Conservation (phyloP, 2,113 vertebrate species). For the Albula glossodonta region DNA sequence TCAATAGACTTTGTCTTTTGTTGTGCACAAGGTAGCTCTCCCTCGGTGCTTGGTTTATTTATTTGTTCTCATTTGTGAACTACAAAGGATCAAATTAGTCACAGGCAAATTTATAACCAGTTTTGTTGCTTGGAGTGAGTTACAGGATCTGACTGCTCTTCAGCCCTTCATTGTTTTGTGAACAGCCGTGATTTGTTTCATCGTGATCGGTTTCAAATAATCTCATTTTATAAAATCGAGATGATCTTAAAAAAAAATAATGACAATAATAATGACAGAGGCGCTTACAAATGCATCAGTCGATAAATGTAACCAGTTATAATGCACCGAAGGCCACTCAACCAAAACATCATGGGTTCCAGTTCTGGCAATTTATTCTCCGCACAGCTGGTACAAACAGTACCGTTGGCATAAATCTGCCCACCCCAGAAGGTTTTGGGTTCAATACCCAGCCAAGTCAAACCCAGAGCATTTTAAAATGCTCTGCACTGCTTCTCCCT, state of each 20-base stretch:
- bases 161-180: not conserved
- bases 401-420: no score
- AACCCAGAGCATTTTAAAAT: no score
- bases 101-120: not conserved
- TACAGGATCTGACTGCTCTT: not conserved
- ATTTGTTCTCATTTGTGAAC: slow-evolving; percentile 26
- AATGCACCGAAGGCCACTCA: not conserved
- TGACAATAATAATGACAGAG: no score
- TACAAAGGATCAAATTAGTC: slow-evolving; percentile 24
- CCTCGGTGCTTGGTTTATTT: slow-evolving; percentile 30
- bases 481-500: no score
- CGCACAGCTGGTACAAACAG: no score
- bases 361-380: not conserved
- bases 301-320: not conserved
- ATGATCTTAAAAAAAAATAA: not conserved
- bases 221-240: not conserved
- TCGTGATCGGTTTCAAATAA: not conserved
- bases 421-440: no score
- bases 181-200: not conserved
- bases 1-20: slow-evolving; percentile 36
- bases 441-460: no score
- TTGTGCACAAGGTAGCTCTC: slow-evolving; percentile 29
- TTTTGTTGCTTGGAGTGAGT: slow-evolving; percentile 1
- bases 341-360: not conserved
- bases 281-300: not conserved